A percentile compares a stretch with the other conserved stretches of the same genome.
These are phyloP conservation scores for Drosophila dunni DNA, from an alignment of 1,140 invertebrate genomes.

Conservation along the genomic window DNA sequence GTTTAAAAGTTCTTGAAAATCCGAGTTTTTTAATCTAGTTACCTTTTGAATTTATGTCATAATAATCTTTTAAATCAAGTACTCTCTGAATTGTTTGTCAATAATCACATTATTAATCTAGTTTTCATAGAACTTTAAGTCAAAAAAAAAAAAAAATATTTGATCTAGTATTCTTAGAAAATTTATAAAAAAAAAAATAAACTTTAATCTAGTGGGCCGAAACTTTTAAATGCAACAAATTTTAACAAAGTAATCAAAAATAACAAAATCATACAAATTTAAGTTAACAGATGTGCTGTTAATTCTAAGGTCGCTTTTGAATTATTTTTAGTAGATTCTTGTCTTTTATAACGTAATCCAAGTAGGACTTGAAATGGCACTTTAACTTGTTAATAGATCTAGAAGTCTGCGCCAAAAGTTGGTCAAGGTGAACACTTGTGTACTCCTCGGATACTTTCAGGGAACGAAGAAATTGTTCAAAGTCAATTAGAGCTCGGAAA, in stretches of 20 bases:
- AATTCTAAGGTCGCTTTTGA: background rate
- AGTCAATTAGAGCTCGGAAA: background rate
- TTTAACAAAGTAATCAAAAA: background rate
- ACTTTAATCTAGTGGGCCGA: no score
- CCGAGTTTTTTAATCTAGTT: no score
- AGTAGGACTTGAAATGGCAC: background rate
- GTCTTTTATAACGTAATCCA: constrained; percentile 15
- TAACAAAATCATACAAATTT: background rate
- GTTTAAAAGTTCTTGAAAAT: no score
- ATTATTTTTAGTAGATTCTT: background rate
- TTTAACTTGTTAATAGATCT: constrained; percentile 41
- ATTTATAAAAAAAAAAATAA: no score
- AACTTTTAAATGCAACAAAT: no score
- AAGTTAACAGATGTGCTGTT: background rate
- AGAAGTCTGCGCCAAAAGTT: background rate
- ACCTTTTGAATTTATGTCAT: no score
- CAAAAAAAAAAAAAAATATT: no score
- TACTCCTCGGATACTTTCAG: background rate
- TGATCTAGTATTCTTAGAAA: no score
- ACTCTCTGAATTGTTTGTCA: no score
- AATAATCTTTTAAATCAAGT: no score
- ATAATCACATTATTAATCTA: no score
- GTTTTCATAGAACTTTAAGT: no score
- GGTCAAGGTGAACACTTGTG: constrained; percentile 14
- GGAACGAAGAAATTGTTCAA: constrained; percentile 17